Evolutionary conservation across 2,888 invertebrate genomes (phyloP), one percentile per base, ranked within the genome.

Genomic region (Nephrocerus scutellatus): DNA sequence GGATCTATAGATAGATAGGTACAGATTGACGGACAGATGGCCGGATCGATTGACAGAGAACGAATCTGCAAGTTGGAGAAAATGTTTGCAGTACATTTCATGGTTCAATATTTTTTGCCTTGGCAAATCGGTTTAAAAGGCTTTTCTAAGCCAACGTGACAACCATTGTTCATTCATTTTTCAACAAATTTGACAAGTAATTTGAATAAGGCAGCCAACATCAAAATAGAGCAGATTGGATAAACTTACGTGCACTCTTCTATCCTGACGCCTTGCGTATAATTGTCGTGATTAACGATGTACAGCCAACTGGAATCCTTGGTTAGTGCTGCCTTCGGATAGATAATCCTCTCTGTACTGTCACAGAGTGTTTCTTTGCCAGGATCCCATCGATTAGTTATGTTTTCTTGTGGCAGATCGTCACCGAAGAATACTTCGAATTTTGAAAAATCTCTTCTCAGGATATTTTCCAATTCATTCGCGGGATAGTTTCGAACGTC

Each of bases 211-310:
- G n/a, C n/a, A n/a, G n/a, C n/a, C n/a, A n/a, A n/a, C n/a, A n/a
- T n/a, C n/a, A n/a, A n/a, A n/a, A n/a, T n/a, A n/a, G n/a, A n/a
- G n/a, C n/a, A n/a, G n/a, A n/a, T n/a, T n/a, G n/a, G n/a, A n/a
- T n/a, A n/a, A n/a, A 75, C 79, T 76, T 66, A 84, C 84, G 62
- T 46, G 71, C 89, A 89, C 44, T 75, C 73, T 64, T 88, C 86
- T 1, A 84, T 75, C 29, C 78, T 73, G 29, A 86, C 76, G 13
- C 80, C 82, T 63, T 89, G 89, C 10, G 76, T 70, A 30, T 77
- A 77, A 2, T 74, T 64, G 0, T 74, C 74, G 14, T 75, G 74
- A 58, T 88, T 84, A 2, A 86, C 69, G 15, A 88, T 76, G 35
- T 73, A 74, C 51, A 77, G 72, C 82, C 82, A 85, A 44, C 78